Percentiles rank a stretch among this genome's conserved stretches.
Evolutionary conservation across 2,797 vertebrate species (phyloP).

Genomic region (Catharus ustulatus): DNA sequence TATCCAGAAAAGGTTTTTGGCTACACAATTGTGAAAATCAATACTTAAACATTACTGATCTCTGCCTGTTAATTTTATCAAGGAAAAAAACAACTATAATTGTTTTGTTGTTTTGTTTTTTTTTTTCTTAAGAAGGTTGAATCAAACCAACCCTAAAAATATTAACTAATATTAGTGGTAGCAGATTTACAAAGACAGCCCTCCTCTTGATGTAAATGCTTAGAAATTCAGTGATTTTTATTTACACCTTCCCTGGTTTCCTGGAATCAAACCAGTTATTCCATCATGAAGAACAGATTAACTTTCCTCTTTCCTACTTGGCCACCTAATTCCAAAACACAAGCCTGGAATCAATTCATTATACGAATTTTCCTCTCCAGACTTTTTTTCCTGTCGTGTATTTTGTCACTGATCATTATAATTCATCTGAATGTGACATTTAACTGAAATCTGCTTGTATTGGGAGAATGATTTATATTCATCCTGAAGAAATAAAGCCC

Average conservation of each 20-base stretch:
- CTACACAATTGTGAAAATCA: neutral
- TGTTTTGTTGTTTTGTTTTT: neutral
- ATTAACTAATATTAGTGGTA: neutral
- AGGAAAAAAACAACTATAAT: neutral
- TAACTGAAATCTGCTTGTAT: slow-evolving; percentile 24
- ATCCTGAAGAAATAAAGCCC: neutral
- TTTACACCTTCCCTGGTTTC: neutral
- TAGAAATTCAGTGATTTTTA: neutral
- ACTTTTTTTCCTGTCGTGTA: neutral
- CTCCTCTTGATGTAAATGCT: neutral
- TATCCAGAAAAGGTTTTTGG: neutral
- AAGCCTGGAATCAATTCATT: neutral
- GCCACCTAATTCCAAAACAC: slow-evolving; percentile 2
- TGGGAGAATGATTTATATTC: slow-evolving; percentile 2
- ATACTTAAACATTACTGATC: neutral
- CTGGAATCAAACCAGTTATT: neutral
- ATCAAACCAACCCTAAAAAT: neutral
- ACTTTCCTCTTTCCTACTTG: neutral
- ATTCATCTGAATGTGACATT: slow-evolving; percentile 55
- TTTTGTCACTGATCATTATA: neutral
- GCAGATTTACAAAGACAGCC: neutral
- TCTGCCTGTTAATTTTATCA: neutral
- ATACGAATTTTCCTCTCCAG: slow-evolving; percentile 29
- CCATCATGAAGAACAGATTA: neutral
- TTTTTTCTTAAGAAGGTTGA: neutral